A percentile compares a stretch with the other conserved stretches of the same genome.
Conservation (phyloP, 1,140 invertebrate species). For the honey bee (Apis mellifera) region Amel_HAv3.1 CM009933.2:6633001-6633500, state of each 20-base stretch:
- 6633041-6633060: not conserved
- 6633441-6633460: too few species aligned
- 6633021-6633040: slow-evolving; percentile 25
- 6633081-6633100: not conserved
- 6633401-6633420: too few species aligned
- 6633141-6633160: slow-evolving; percentile 3
- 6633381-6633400: too few species aligned
- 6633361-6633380: too few species aligned
- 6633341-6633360: not conserved
- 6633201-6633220: slow-evolving; percentile 59
- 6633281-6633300: slow-evolving; percentile 7
- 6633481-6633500: too few species aligned
- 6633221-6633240: slow-evolving; percentile 52
- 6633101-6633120: too few species aligned
- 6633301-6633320: slow-evolving; percentile 8
- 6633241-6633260: not conserved
- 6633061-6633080: not conserved
- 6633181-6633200: slow-evolving; percentile 54
- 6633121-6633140: too few species aligned
- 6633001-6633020: slow-evolving; percentile 39
- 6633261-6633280: slow-evolving; percentile 1
- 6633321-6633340: not conserved
- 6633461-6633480: too few species aligned
- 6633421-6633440: too few species aligned
- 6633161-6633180: slow-evolving; percentile 65